These are phyloP conservation scores for Chlamydotis undulata DNA, from an alignment of 2,113 vertebrate species.

Conservation along the genomic window DNA sequence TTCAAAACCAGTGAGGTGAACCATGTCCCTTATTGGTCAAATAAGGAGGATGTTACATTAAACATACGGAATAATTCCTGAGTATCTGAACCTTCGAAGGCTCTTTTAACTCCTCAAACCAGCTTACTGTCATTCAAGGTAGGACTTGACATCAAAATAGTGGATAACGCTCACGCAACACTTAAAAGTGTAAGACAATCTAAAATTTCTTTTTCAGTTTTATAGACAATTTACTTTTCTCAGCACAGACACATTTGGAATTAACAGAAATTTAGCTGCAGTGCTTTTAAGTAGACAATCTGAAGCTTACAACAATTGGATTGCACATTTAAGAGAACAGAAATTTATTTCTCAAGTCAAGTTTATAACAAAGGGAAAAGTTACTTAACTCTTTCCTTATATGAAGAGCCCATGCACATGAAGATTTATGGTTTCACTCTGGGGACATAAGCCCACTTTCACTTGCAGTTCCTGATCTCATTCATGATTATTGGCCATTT, in stretches of 20 bases:
- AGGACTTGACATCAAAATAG: neutral
- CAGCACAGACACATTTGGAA: neutral
- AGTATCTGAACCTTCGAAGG: neutral
- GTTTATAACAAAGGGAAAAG: neutral
- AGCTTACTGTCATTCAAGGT: neutral
- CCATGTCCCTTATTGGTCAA: neutral
- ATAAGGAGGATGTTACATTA: neutral
- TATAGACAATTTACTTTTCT: neutral
- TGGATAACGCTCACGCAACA: neutral
- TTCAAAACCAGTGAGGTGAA: neutral
- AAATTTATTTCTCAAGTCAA: neutral
- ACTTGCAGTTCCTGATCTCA: neutral
- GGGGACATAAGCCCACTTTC: neutral
- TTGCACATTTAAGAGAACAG: neutral
- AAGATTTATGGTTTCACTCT: neutral
- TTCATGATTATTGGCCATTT: neutral
- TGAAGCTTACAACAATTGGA: neutral
- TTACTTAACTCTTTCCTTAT: neutral
- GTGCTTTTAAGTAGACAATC: neutral
- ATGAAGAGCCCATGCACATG: neutral
- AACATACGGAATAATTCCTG: neutral
- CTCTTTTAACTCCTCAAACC: neutral
- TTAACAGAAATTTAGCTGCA: neutral
- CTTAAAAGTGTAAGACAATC: neutral
- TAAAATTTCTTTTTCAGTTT: neutral